Conservation (phyloP, 2,797 vertebrate species). For the Bradypus variegatus region DNA sequence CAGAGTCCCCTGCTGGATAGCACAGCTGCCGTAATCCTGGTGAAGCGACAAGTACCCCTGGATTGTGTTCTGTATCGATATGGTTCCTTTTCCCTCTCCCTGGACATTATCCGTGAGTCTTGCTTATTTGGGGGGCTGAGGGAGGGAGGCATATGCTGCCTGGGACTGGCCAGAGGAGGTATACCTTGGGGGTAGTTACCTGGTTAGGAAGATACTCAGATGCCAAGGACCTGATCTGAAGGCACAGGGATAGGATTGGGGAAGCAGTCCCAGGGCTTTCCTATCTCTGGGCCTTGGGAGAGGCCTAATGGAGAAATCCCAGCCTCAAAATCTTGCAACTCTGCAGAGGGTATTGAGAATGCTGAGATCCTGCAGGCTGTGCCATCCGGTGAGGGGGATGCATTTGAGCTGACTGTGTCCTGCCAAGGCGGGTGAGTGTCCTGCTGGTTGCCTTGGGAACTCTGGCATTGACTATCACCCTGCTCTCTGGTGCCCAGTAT, state of each 20-base stretch:
- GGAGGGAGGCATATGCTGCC: not conserved
- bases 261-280: not conserved
- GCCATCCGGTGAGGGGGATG: conserved; percentile 76
- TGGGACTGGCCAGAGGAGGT: not conserved
- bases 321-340: not conserved
- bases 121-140: not conserved
- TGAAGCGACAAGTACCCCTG: conserved; percentile 83
- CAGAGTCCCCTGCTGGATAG: conserved; percentile 43
- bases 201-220: not conserved
- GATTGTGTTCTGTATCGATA: conserved; percentile 89
- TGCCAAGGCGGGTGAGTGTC: conserved; percentile 88
- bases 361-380: conserved; percentile 87
- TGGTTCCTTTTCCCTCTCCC: conserved; percentile 82
- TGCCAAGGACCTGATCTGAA: not conserved
- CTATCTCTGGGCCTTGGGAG: not conserved
- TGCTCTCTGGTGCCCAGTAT: not conserved
- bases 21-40: conserved; percentile 75
- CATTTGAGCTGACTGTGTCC: conserved; percentile 87
- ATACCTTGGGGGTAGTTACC: not conserved
- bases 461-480: not conserved
- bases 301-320: not conserved
- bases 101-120: conserved; percentile 88
- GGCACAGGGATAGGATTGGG: not conserved
- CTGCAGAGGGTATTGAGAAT: conserved; percentile 90
- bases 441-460: not conserved